Conservation (phyloP, 1,140 invertebrate species). For the Camponotus pennsylvanicus region DNA sequence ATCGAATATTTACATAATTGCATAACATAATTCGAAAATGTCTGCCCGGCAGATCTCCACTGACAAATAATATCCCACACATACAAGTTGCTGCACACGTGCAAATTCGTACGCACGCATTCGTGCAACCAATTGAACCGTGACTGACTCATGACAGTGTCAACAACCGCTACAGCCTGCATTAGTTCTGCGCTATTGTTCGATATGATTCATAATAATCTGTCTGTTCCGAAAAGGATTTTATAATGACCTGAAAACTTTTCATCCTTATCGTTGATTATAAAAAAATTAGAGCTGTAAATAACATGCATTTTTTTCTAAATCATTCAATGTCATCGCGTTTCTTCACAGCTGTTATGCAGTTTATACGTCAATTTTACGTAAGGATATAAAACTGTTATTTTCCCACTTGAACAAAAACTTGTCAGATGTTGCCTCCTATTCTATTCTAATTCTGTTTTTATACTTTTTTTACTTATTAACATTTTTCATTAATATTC, state of each 20-base stretch:
- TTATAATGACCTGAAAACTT: background rate
- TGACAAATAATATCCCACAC: conserved; percentile 15
- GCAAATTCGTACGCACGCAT: conserved; percentile 25
- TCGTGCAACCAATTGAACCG: conserved; percentile 68
- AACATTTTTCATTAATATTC: background rate
- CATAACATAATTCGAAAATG: conserved; percentile 45
- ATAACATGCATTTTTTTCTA: background rate
- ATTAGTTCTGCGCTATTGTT: background rate
- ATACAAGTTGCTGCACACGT: background rate
- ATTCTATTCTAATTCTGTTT: background rate
- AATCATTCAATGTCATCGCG: background rate
- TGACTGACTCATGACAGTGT: conserved; percentile 68
- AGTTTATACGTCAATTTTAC: background rate
- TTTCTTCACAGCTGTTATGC: background rate
- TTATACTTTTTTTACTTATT: background rate
- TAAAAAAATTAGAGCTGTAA: background rate
- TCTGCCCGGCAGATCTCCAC: background rate
- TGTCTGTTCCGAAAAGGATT: background rate
- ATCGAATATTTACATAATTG: conserved; percentile 36
- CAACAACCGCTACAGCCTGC: conserved; percentile 53
- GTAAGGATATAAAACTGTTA: background rate
- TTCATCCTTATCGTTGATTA: background rate
- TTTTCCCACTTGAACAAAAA: conserved; percentile 22
- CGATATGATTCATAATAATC: conserved; percentile 13
- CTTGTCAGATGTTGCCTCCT: background rate